Conservation (phyloP, 2,888 invertebrate species). For the Alitta virens region DNA sequence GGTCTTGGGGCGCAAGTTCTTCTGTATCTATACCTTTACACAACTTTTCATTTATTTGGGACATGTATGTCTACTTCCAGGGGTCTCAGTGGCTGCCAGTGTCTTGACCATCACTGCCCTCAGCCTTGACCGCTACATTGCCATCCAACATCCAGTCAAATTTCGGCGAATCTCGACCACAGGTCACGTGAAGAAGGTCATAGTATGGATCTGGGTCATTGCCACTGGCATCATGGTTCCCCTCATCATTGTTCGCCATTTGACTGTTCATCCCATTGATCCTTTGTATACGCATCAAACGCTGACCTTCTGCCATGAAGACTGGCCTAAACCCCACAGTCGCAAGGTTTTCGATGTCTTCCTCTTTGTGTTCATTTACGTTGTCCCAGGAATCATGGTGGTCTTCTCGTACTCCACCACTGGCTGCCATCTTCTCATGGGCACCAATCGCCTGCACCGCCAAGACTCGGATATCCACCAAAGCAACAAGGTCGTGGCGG, state of each 20-base stretch:
- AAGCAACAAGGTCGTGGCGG: constrained; percentile 16
- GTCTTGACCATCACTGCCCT: constrained; percentile 79
- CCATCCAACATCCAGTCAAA: constrained; percentile 73
- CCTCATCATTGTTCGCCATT: constrained; percentile 49
- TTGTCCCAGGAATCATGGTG: constrained; percentile 66
- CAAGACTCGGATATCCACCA: constrained; percentile 35
- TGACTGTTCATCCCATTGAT: constrained; percentile 70
- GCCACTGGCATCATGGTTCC: constrained; percentile 13
- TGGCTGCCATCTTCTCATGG: constrained; percentile 59
- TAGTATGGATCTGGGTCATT: constrained; percentile 52
- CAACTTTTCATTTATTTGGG: too few species aligned
- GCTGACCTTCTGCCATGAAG: constrained; percentile 27
- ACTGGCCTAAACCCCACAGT: constrained; percentile 34
- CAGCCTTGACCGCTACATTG: constrained; percentile 70
- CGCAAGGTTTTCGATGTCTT: constrained; percentile 66
- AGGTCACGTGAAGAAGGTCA: constrained; percentile 65
- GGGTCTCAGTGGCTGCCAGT: constrained; percentile 69
- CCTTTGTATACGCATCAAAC: constrained; percentile 58
- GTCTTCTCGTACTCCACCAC: constrained; percentile 51
- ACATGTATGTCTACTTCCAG: too few species aligned
- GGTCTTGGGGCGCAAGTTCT: too few species aligned
- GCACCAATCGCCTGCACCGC: constrained; percentile 36
- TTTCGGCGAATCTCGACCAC: constrained; percentile 71
- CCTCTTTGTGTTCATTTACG: constrained; percentile 74
- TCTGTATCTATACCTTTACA: too few species aligned